phyloP scores from a whole-genome alignment of 2,113 vertebrate genomes.

The Carlito syrichta region DNA sequence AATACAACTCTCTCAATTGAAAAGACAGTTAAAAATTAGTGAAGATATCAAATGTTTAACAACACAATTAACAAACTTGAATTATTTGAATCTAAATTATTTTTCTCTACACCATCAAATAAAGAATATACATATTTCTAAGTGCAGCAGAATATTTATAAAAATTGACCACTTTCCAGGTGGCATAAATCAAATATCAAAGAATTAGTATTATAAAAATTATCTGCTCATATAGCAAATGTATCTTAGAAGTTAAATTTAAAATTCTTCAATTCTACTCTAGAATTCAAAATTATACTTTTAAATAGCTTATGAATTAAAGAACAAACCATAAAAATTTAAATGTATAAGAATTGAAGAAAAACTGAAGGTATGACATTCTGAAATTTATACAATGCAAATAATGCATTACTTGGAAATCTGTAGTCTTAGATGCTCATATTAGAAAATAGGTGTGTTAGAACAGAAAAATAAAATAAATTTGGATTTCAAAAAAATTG shows the following conservation, averaged over 20 bases:
- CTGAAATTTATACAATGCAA: neutral
- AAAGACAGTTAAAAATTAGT: neutral
- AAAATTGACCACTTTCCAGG: neutral
- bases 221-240: neutral
- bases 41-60: neutral
- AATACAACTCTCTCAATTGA: neutral
- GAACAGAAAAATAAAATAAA: neutral
- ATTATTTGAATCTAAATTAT: neutral
- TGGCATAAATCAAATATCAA: neutral
- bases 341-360: neutral
- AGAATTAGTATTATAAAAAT: neutral
- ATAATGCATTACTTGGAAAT: neutral
- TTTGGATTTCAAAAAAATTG: neutral
- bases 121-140: neutral
- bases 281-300: neutral
- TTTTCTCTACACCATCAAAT: neutral
- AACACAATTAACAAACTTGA: neutral
- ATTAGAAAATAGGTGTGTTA: neutral
- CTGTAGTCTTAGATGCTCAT: neutral
- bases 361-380: neutral
- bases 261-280: neutral
- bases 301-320: neutral
- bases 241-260: neutral
- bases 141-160: neutral
- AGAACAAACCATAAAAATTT: neutral